Conservation (phyloP, 1,140 invertebrate genomes). For the Apis florea region DNA sequence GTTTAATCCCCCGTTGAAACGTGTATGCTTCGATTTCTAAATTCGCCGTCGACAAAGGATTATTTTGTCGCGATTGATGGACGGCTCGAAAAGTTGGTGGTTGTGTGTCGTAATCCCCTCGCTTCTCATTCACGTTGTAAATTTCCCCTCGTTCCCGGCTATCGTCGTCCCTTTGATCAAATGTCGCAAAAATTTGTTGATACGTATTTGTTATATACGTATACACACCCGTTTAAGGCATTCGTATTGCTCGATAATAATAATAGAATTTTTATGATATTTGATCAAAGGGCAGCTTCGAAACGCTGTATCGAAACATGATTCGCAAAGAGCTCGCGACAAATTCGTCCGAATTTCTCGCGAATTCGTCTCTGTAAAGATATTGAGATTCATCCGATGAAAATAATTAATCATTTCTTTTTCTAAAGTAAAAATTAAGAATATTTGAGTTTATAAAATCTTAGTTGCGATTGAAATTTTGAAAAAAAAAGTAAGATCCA, state of each 20-base stretch:
- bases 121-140: conserved; percentile 30
- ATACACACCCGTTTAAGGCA: not conserved
- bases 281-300: conserved; percentile 17
- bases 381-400: no score
- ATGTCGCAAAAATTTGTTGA: conserved; percentile 37
- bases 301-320: not conserved
- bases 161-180: conserved; percentile 28
- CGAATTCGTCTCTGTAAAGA: not conserved
- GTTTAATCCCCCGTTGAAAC: not conserved
- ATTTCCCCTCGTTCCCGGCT: conserved; percentile 3
- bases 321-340: not conserved
- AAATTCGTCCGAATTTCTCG: not conserved
- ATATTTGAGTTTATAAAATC: no score
- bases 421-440: no score
- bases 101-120: conserved; percentile 27
- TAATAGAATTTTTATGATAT: conserved; percentile 33
- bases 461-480: no score
- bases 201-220: conserved; percentile 24
- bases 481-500: no score
- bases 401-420: no score
- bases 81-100: conserved; percentile 7
- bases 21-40: not conserved
- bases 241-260: conserved; percentile 3
- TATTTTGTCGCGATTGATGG: conserved; percentile 20
- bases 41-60: conserved; percentile 33